Evolutionary conservation across 2,113 vertebrate species (phyloP), one percentile per base, ranked within the genome.

Genomic region (Cryptoleucopteryx plumbea): DNA sequence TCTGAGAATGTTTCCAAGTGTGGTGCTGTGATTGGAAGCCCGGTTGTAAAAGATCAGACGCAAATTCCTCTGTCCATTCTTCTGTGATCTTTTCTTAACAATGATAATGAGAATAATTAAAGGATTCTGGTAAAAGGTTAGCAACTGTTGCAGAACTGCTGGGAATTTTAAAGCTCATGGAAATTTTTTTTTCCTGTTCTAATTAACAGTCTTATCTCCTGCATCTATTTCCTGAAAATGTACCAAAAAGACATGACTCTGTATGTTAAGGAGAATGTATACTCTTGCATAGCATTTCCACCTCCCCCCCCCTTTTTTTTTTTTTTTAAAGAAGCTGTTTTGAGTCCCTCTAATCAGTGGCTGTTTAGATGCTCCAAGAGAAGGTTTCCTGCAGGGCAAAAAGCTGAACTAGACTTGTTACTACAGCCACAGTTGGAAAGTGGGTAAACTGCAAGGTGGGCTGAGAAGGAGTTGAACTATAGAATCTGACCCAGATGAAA

Each of bases 281-380:
- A 19, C 6, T 56, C 43, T 63, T 71, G 9, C 20, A 32, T 53
- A 34, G 23, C 9, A 18, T 22, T 43, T 21, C 23, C 11, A 20
- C 7, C 0, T 21, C 23, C 11, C 23, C 7, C 0, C 0, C 11
- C 8, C 2, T 8, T 2, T 0, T 6, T 10, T 27, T 15, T 21
- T 22, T n/a, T 34, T 23, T 16, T 22, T 13, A 1, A 65, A 47
- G n/a, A 59, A 56, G 13, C 14, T 88, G 16, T 29, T 81, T 53
- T 68, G 48, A 38, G n/a, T 79, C 26, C n/a, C 16, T 82, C 43
- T 53, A 62, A 34, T 50, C 23, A 50, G n/a, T 23, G 40, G 9
- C 42, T 93, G 52, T 6, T 42, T 47, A 50, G 56, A 25, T 86
- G 10, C 75, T 47, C 43, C 25, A 48, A 36, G 56, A n/a, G 31